Evolutionary conservation across 2,797 vertebrate genomes (phyloP), one percentile per base, ranked within the genome.

Genomic region (Hemibagrus guttatus): DNA sequence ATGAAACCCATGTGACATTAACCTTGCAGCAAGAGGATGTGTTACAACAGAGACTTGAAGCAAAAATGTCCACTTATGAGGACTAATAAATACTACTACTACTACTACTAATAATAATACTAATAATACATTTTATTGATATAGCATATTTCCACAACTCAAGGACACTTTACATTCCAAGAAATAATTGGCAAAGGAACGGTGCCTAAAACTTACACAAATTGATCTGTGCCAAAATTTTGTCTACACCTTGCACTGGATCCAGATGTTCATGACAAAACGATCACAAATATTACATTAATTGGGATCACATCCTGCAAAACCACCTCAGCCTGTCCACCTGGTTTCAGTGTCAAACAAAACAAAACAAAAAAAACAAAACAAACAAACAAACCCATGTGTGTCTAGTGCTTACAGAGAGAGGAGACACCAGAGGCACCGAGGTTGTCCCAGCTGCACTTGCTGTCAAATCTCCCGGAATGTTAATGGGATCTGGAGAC

Each of bases 401-500:
- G n/a, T 66, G n/a, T 52, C 21, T 0, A 14, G 39, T 63, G 21
- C 95, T 95, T 87, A 96, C 96, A 75, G 91, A n/a, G 13, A 96
- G 92, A 4, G 94, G 95, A 0, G 94, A 31, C 0, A 31, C 1
- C 35, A 96, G 92, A 8, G 86, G 87, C 0, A 95, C 93, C 0
- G 89, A 72, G 0, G 95, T 94, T 81, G 91, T 85, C 8, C 94
- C 96, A 0, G 94, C 91, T 0, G 95, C 95, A 0, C 91, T 90
- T 31, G 95, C 95, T 0, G 56, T 93, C 87, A 96, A 54, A n/a
- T 92, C 84, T 9, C 96, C 96, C 0, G 96, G 96, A 85, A 96
- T 94, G 82, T 4, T 0, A 90, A 96, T 94, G 0, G 96, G 96
- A 71, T 96, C 96, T 0, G 96, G 96, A 71, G 94, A 92, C 89